Conservation (phyloP, 2,888 invertebrate species). For the Microctonus aethiopoides region DNA sequence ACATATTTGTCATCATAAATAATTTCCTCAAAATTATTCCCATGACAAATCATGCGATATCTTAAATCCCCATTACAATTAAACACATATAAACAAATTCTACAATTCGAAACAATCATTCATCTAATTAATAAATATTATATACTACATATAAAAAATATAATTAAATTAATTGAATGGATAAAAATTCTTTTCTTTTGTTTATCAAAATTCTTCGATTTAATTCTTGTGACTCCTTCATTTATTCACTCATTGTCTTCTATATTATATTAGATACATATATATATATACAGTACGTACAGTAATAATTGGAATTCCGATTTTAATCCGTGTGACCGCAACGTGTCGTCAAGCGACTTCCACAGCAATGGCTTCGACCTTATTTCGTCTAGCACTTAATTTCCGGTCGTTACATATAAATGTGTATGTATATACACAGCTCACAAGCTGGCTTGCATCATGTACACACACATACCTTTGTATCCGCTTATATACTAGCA, state of each 20-base stretch:
- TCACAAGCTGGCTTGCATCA: not conserved
- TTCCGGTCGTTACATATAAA: slow-evolving; percentile 30
- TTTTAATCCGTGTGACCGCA: slow-evolving; percentile 10
- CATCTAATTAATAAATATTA: no score
- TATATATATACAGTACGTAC: not conserved
- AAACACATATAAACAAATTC: no score
- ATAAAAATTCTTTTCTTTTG: not conserved
- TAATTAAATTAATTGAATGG: not conserved
- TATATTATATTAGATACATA: not conserved
- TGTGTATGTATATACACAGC: not conserved
- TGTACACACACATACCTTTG: no score
- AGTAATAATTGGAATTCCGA: slow-evolving; percentile 17
- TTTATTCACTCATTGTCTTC: not conserved
- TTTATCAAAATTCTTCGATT: not conserved
- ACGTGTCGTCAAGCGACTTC: not conserved
- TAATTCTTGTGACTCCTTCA: not conserved
- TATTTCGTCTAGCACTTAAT: slow-evolving; percentile 29
- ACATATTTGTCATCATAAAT: not conserved
- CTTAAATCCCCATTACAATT: not conserved
- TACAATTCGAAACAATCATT: no score
- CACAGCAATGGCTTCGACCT: slow-evolving; percentile 10
- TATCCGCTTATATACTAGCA: no score
- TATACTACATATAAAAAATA: no score
- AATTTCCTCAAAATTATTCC: slow-evolving; percentile 22
- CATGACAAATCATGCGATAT: slow-evolving; percentile 33